phyloP scores from a whole-genome alignment of 2,797 vertebrate species.

The Galagoides demidoff region DNA sequence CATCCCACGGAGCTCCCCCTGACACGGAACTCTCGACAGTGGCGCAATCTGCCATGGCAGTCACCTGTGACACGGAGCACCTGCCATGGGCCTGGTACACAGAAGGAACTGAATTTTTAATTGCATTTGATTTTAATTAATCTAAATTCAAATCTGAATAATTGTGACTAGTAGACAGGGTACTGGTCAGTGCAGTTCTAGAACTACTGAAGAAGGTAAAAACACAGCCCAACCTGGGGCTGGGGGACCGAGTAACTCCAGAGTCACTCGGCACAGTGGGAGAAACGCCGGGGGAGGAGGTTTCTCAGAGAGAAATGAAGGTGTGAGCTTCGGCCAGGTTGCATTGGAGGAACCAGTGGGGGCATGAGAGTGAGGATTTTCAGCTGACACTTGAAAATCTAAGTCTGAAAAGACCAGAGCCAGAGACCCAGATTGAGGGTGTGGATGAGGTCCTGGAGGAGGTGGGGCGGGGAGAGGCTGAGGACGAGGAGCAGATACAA shows the following conservation, averaged over 20 bases:
- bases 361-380: neutral
- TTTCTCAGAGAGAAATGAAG: neutral
- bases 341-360: neutral
- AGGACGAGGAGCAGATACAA: neutral
- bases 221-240: neutral
- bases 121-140: neutral
- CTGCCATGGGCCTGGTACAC: neutral
- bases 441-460: neutral
- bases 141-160: neutral
- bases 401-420: neutral
- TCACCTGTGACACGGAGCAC: neutral
- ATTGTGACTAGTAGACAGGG: neutral
- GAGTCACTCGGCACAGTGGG: neutral
- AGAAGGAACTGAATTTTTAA: neutral
- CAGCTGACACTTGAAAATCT: neutral
- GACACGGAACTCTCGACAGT: accelerated
- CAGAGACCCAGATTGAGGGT: neutral
- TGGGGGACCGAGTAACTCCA: neutral
- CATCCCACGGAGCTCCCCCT: accelerated
- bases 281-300: neutral
- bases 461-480: accelerated
- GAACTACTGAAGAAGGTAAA: neutral
- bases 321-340: neutral
- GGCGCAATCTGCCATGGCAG: accelerated
- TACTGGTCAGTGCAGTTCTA: neutral